Base-by-base conservation (phyloP, 2,888 invertebrate species). In the Pandemis heparana region DNA sequence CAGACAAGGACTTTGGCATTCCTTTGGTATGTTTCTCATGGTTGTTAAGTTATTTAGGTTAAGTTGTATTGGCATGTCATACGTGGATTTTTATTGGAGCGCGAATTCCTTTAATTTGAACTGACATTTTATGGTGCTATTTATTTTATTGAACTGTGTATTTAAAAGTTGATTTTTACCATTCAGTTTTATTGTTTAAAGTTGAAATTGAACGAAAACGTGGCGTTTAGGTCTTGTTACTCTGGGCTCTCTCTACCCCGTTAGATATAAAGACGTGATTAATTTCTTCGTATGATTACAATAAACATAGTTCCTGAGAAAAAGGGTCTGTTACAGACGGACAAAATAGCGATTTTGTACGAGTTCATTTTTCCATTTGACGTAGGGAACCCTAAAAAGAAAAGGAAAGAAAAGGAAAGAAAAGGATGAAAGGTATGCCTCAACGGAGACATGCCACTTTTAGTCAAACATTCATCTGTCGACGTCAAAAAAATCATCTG, bases 401-500 rank as follows among this genome's bases (percentile, higher is more conserved):
- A 32, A 32, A 32, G 4, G 23, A 32, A 32, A 32, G 23, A 32
- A 32, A 32, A 64, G 4, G 23, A 32, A 32, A 32, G 23, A 32
- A 32, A 32, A 64, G 32, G 64, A n/a, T 12, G 46, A 60, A 38
- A 39, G 5, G 23, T 51, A 16, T 23, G 43, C 39, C 56, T 60
- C 18, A 39, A 8, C 63, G 43, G 56, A 60, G 14, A 14, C 7
- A 66, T 41, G 56, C 39, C 67, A 63, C 53, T 9, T 71, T 48
- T 9, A 48, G 60, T 65, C 60, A 39, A 48, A 39, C n/a, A 48
- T 71, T 68, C 56, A 68, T 68, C 63, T 48, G 48, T 63, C 56
- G 72, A 46, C 56, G 56, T 73, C 68, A 59, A 63, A 59, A 72
- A 68, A 68, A 67, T 59, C 62, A 68, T 68, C 62, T 63, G 39